Conservation (phyloP, 2,888 invertebrate species). For the Nymphalis c-album region DNA sequence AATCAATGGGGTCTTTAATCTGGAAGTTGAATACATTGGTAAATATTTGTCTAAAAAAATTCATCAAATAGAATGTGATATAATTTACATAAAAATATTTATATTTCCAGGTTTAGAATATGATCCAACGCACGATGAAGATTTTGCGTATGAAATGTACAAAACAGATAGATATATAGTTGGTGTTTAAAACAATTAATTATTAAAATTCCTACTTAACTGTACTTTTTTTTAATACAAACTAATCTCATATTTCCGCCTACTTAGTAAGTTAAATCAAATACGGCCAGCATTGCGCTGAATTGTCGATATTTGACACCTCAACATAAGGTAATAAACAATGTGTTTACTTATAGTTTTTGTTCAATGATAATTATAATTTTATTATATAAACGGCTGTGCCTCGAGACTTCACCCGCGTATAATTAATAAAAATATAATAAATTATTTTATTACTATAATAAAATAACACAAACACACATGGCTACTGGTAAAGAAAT, state of each 20-base stretch:
- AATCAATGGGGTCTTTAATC: constrained; percentile 90
- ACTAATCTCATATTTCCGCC: background rate
- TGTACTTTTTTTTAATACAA: background rate
- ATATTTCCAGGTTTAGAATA: constrained; percentile 84
- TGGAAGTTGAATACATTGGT: constrained; percentile 94
- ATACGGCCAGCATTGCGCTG: too few relatives aligned
- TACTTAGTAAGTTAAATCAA: background rate
- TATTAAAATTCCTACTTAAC: background rate
- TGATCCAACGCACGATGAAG: constrained; percentile 90
- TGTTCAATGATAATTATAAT: too few relatives aligned
- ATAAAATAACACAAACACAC: too few relatives aligned
- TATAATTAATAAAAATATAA: too few relatives aligned
- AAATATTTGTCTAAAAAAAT: constrained; percentile 37
- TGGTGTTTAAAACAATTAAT: constrained; percentile 60
- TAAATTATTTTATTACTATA: too few relatives aligned
- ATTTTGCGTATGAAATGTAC: constrained; percentile 97
- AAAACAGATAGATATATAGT: constrained; percentile 85
- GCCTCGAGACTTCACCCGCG: too few relatives aligned
- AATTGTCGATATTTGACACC: too few relatives aligned
- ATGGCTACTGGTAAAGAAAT: too few relatives aligned
- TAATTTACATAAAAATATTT: background rate
- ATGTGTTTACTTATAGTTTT: too few relatives aligned
- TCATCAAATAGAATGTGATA: too few relatives aligned
- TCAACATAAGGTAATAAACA: too few relatives aligned
- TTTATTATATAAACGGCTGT: too few relatives aligned